A percentile compares a stretch with the other conserved stretches of the same genome.
These are phyloP conservation scores for Enteromius fasciolatus DNA, from an alignment of 2,797 vertebrate genomes.

Conservation along the genomic window DNA sequence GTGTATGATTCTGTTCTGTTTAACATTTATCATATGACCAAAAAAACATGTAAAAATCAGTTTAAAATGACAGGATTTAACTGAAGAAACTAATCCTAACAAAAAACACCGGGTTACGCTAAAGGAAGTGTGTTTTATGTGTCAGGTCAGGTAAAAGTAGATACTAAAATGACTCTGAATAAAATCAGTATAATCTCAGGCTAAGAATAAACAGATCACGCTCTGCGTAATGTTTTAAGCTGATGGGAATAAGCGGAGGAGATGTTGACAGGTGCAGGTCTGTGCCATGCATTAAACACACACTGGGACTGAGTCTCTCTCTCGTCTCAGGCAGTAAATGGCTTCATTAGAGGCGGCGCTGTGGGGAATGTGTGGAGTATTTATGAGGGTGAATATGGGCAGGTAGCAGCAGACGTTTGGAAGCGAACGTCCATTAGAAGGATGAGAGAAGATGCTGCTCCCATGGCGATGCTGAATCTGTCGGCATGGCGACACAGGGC, in stretches of 20 bases:
- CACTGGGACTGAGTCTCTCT: conserved; percentile 88
- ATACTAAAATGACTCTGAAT: conserved; percentile 10
- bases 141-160: background rate
- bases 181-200: conserved; percentile 17
- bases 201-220: conserved; percentile 29
- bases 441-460: conserved; percentile 85
- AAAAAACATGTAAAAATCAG: background rate
- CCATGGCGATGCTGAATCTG: conserved; percentile 75
- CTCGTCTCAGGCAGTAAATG: conserved; percentile 95
- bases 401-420: conserved; percentile 92
- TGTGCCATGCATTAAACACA: conserved; percentile 90
- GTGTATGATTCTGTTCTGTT: background rate
- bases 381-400: conserved; percentile 99
- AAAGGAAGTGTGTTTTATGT: background rate
- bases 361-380: conserved; percentile 93
- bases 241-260: background rate
- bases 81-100: background rate
- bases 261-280: conserved; percentile 67
- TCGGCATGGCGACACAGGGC: conserved; percentile 72
- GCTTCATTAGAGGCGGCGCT: conserved; percentile 99
- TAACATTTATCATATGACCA: background rate
- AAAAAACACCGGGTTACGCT: background rate
- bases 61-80: background rate
- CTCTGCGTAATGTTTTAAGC: conserved; percentile 19
- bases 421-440: conserved; percentile 92